Evolutionary conservation across 2,113 vertebrate species (phyloP), one percentile per base, ranked within the genome.

Genomic region (Hippocampus guttulatus): DNA sequence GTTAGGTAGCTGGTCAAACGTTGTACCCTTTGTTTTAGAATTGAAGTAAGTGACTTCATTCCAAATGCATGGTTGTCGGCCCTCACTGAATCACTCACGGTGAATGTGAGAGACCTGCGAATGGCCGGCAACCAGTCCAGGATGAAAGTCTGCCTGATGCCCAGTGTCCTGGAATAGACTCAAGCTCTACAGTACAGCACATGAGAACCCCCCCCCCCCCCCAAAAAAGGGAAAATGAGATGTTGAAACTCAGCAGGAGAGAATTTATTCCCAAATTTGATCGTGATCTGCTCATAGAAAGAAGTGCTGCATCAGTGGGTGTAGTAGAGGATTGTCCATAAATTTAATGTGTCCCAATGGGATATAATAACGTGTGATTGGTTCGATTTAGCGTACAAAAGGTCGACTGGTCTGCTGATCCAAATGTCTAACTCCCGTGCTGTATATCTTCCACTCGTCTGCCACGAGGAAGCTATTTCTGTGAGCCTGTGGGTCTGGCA

Each of bases 401-500:
- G 64, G 64, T 65, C 64, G 5, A 47, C 64, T 27, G 64, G 23
- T 25, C 14, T 47, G 64, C 64, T 47, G 64, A 71, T 68, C 78
- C 76, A 74, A 55, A 57, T 74, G 85, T 60, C 76, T 87, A 85
- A 81, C 80, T 77, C 71, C 81, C 81, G 75, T 75, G 79, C 75
- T 80, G 67, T 72, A 74, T 51, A 68, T 81, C 75, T 70, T 78
- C 85, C 84, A 51, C 68, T 81, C n/a, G 67, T 85, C 87, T 85
- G 74, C 75, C 74, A 75, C 5, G 14, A 77, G 76, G 74, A 79
- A 81, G 75, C 81, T 88, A 88, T 88, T 86, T 87, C 78, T 86
- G 78, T 81, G 74, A 74, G 80, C 69, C 38, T 78, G 64, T 70
- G 71, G 65, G 67, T 74, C 58, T 67, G 30, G 75, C 82, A 77